Percentiles rank a stretch among this genome's conserved stretches.
phyloP scores from a whole-genome alignment of 1,140 invertebrate species.

The Drosophila bocki region DNA sequence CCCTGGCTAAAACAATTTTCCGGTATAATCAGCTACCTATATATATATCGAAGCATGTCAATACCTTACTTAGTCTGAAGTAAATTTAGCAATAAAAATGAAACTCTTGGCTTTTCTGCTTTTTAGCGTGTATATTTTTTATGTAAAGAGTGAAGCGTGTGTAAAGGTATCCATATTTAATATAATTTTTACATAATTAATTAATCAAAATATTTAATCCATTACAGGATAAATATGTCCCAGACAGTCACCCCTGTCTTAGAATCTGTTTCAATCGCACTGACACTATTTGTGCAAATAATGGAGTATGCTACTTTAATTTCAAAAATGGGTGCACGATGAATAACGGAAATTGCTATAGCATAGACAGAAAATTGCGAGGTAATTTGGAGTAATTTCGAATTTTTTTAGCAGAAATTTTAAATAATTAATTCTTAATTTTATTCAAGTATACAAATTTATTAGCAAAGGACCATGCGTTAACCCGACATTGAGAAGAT shows the following conservation, averaged over 20 bases:
- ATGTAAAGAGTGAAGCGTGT: neutral
- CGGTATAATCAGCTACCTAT: neutral
- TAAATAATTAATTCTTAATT: neutral
- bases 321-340: neutral
- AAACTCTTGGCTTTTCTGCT: neutral
- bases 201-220: no score
- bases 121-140: neutral
- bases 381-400: neutral
- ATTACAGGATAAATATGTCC: no score
- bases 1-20: neutral
- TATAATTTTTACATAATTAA: neutral
- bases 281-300: conserved; percentile 1
- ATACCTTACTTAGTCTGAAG: no score
- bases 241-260: no score
- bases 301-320: neutral
- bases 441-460: neutral
- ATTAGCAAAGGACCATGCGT: no score
- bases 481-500: no score
- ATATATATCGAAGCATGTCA: neutral
- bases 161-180: neutral
- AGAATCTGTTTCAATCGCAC: neutral
- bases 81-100: neutral
- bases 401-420: neutral
- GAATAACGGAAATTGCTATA: conserved; percentile 1
- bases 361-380: rapidly evolving